Evolutionary conservation across 1,140 invertebrate genomes (phyloP), one percentile per base, ranked within the genome.

Genomic region (Drosophila gunungcola): DNA sequence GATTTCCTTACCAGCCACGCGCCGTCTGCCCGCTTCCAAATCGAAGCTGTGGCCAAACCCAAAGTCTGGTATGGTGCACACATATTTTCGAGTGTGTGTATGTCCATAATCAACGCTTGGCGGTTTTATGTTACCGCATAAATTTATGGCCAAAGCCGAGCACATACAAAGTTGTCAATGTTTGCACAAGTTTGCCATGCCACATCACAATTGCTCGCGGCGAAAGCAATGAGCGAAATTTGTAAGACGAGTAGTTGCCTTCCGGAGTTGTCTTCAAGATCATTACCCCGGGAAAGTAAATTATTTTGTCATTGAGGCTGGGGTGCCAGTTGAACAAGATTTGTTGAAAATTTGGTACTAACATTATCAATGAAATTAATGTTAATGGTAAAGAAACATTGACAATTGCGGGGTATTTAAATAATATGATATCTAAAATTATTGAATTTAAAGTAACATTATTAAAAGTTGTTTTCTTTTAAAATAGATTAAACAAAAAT

Each of bases 1-100:
- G 57, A 88, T 89, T 88, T 88, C 84, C 83, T 83, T 89, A 89
- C 83, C 60, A 88, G 84, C 79, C 46, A 72, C 74, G 67, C 72
- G 75, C 79, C 46, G 21, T 32, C 29, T 9, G 27, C 27, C n/a
- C 46, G 34, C 51, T 52, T 68, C 46, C 64, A 72, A 72, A 60
- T 57, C 43, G 53, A 69, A 70, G 43, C 68, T 51, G 51, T 29
- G 53, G 45, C 43, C 64, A 43, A 39, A 29, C 21, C 48, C 46
- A 54, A 57, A 58, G 21, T 16, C 32, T 7, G 9, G 4, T 34
- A 6, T n/a, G 9, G 4, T 32, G 4, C 10, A 25, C 13, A 57
- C 27, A 32, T 4, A 11, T 51, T 34, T 63, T 38, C 38, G 27
- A 60, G 29, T 32, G 29, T 7, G 7, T 62, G 43, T 46, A 42